Evolutionary conservation across 2,797 vertebrate genomes (phyloP), one percentile per base, ranked within the genome.

Genomic region (Sebastes umbrosus): DNA sequence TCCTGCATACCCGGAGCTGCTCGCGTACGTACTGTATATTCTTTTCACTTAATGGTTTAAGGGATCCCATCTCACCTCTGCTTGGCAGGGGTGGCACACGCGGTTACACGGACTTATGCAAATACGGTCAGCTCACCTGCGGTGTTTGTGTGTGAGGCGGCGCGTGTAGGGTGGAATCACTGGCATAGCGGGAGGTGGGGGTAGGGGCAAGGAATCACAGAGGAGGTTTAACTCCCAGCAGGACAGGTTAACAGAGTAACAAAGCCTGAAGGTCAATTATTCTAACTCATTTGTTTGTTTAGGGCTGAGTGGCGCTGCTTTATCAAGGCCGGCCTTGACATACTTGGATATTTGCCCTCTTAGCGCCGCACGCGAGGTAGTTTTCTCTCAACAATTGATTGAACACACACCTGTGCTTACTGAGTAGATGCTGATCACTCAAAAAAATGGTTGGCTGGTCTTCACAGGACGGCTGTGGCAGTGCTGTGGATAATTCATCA

Each of bases 201-300:
- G n/a, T 81, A 69, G 43, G 12, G 52, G 16, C 22, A 16, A 12
- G 83, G 86, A 82, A 87, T 80, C 86, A 68, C 74, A 63, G 82
- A 29, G 74, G 72, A 83, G 87, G 79, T 94, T 95, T 94, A 94
- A 92, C 90, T 95, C 92, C 88, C 91, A 92, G 92, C 81, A 77
- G 88, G 93, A 86, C 74, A 79, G 85, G 90, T 94, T 94, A 92
- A 91, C 86, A 14, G 77, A 84, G 82, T 87, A 92, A 93, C 87
- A 77, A 77, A 90, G 79, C 89, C 85, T 92, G 92, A 95, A 95
- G 94, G 94, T 95, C 93, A 93, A 93, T 92, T 87, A 86, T 82
- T 79, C 75, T 7, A 54, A 87, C 75, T 87, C 74, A 81, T 88
- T 90, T 92, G 90, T 92, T 93, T 93, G 87, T 92, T 92, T 85